A percentile compares a stretch with the other conserved stretches of the same genome.
phyloP scores from a whole-genome alignment of 2,113 vertebrate genomes.

The Ochotona princeps region DNA sequence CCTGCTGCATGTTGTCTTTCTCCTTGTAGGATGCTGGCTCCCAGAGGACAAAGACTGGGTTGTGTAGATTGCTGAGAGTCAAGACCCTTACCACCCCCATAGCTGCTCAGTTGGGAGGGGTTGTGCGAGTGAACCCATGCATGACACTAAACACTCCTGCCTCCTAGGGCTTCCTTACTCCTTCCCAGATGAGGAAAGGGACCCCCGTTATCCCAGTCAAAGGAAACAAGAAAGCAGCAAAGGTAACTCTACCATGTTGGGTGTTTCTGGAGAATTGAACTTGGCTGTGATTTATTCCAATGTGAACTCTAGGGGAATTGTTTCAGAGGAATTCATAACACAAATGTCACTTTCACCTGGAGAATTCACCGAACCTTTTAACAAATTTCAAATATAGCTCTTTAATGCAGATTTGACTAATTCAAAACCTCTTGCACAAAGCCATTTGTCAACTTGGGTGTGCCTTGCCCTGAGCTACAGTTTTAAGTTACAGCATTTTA shows the following conservation, averaged over 20 bases:
- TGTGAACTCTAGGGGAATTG: slow-evolving; percentile 67
- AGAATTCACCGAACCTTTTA: slow-evolving; percentile 76
- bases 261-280: slow-evolving; percentile 47
- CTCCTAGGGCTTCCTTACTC: neutral
- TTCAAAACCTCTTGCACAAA: slow-evolving; percentile 75
- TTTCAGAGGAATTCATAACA: slow-evolving; percentile 71
- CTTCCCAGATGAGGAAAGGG: neutral
- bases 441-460: slow-evolving; percentile 74
- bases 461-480: slow-evolving; percentile 41
- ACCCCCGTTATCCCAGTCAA: neutral
- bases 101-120: neutral
- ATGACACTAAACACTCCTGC: neutral
- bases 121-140: neutral
- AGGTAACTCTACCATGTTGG: neutral
- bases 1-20: neutral
- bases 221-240: slow-evolving; percentile 15
- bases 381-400: slow-evolving; percentile 76
- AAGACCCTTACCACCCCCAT: neutral
- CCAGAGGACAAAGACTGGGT: neutral
- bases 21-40: neutral
- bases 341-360: slow-evolving; percentile 71
- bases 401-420: slow-evolving; percentile 79
- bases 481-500: slow-evolving; percentile 77
- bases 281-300: slow-evolving; percentile 67
- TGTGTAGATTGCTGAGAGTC: neutral